Conservation (phyloP, 2,113 vertebrate genomes). For the Austrofundulus limnaeus region DNA sequence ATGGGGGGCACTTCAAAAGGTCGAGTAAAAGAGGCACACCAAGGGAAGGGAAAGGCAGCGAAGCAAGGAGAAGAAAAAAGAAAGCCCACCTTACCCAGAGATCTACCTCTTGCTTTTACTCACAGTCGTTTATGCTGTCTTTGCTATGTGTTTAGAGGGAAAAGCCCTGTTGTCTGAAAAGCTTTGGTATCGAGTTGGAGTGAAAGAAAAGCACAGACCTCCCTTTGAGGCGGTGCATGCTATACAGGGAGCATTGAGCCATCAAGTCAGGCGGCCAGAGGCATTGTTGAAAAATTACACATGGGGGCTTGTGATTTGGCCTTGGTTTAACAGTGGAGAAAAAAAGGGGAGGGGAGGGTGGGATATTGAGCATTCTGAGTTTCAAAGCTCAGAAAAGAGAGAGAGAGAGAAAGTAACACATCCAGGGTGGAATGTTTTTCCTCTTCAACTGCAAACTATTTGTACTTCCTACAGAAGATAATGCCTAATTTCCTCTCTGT, state of each 20-base stretch:
- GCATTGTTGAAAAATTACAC: slow-evolving; percentile 73
- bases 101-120: slow-evolving; percentile 10
- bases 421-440: slow-evolving; percentile 39
- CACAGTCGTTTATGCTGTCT: slow-evolving; percentile 8
- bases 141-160: slow-evolving; percentile 56
- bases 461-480: slow-evolving; percentile 68
- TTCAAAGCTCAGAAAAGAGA: slow-evolving; percentile 49
- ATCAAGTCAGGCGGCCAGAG: slow-evolving; percentile 70
- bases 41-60: neutral
- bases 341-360: slow-evolving; percentile 32
- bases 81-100: neutral
- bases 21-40: slow-evolving; percentile 17
- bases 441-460: slow-evolving; percentile 61
- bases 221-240: slow-evolving; percentile 67
- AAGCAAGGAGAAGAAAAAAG: neutral
- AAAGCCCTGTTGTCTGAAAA: slow-evolving; percentile 62
- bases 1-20: slow-evolving; percentile 40
- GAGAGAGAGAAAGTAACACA: slow-evolving; percentile 35
- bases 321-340: slow-evolving; percentile 70
- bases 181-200: slow-evolving; percentile 72
- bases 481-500: slow-evolving; percentile 60
- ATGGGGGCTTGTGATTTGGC: slow-evolving; percentile 68
- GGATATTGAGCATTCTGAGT: slow-evolving; percentile 60
- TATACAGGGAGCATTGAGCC: slow-evolving; percentile 75
- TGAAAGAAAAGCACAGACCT: slow-evolving; percentile 70